Evolutionary conservation across 2,113 vertebrate genomes (phyloP).

Genomic region (Gymnorhina tibicen): DNA sequence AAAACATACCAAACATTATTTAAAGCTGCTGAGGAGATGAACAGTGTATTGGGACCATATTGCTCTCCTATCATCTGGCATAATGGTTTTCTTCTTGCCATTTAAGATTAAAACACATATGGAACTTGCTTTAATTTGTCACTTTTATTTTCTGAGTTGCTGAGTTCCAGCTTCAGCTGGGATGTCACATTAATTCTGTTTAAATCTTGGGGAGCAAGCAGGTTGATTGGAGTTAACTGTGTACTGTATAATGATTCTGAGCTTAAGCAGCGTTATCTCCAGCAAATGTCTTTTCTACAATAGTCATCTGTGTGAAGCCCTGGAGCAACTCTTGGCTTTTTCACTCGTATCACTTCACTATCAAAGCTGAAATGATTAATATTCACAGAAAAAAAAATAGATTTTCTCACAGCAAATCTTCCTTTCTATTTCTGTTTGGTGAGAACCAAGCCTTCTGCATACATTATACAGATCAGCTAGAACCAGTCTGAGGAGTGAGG

Average conservation of each 20-base stretch:
- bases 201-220: slow-evolving; percentile 40
- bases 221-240: slow-evolving; percentile 47
- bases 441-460: slow-evolving; percentile 42
- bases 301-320: slow-evolving; percentile 56
- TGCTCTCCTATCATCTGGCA: slow-evolving; percentile 48
- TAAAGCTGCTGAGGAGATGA: slow-evolving; percentile 33
- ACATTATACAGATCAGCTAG: slow-evolving; percentile 33
- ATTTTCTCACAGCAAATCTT: slow-evolving; percentile 38
- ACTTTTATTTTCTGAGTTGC: slow-evolving; percentile 53
- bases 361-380: slow-evolving; percentile 64
- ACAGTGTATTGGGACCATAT: slow-evolving; percentile 31
- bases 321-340: slow-evolving; percentile 56
- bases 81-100: slow-evolving; percentile 44
- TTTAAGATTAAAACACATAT: slow-evolving; percentile 64
- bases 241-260: slow-evolving; percentile 38
- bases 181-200: slow-evolving; percentile 54
- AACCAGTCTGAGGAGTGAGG: not conserved
- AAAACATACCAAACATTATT: slow-evolving; percentile 8
- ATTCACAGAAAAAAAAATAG: slow-evolving; percentile 51
- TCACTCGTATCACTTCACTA: slow-evolving; percentile 47
- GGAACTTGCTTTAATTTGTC: slow-evolving; percentile 62
- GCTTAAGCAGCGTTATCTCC: slow-evolving; percentile 54
- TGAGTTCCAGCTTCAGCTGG: slow-evolving; percentile 35
- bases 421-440: slow-evolving; percentile 46
- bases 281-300: slow-evolving; percentile 51